Evolutionary conservation across 2,888 invertebrate genomes (phyloP).

Genomic region (Andrena praecox): DNA sequence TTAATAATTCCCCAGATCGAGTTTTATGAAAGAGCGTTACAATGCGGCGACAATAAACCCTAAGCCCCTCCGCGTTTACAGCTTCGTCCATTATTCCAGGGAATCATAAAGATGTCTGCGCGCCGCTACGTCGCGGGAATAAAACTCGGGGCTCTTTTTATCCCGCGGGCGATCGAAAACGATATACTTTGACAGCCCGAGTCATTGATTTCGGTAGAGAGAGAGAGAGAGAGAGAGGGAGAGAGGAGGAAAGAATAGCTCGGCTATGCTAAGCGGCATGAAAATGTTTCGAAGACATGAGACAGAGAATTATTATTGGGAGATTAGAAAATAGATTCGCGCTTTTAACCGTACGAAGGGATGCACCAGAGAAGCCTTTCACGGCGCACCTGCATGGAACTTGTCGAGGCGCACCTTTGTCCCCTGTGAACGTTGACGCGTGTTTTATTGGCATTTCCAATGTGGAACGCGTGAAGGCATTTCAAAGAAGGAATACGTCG

Average conservation of each 20-base stretch:
- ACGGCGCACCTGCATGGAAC: neutral
- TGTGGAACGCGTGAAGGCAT: neutral
- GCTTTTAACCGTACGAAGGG: neutral
- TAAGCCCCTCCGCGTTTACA: conserved; percentile 48
- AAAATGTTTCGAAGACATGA: no score
- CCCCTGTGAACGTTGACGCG: neutral
- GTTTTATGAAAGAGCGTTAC: conserved; percentile 47
- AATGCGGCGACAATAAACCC: conserved; percentile 42
- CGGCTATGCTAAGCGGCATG: neutral
- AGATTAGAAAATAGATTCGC: neutral
- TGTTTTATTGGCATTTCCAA: neutral
- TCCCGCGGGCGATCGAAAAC: neutral
- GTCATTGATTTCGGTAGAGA: neutral
- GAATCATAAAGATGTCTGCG: conserved; percentile 49
- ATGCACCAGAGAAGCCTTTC: neutral
- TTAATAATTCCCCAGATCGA: conserved; percentile 49
- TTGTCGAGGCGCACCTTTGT: neutral
- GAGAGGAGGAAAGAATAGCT: neutral
- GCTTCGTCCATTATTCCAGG: conserved; percentile 42
- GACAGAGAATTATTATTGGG: neutral
- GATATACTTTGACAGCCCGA: neutral
- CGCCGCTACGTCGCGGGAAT: conserved; percentile 33
- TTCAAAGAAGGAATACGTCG: neutral
- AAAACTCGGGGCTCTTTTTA: conserved; percentile 14
- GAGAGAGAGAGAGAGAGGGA: neutral